Evolutionary conservation across 2,888 invertebrate genomes (phyloP).

Genomic region (Alloplasta piceator): DNA sequence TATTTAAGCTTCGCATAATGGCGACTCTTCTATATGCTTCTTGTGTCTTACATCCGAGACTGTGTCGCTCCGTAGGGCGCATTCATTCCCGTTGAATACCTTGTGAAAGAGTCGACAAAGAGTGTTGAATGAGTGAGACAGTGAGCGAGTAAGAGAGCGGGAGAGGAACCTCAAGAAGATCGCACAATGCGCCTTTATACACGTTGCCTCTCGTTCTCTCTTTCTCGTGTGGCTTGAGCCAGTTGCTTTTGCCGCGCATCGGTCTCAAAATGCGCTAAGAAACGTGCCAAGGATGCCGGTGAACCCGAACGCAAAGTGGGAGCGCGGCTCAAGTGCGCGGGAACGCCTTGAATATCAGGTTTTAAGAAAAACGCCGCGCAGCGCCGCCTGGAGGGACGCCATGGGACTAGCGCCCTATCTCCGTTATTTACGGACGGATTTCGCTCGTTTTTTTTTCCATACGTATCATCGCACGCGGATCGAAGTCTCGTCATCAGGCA

Average conservation of each 20-base stretch:
- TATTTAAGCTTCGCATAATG: slow-evolving; percentile 82
- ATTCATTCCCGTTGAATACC: slow-evolving; percentile 79
- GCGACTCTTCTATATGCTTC: slow-evolving; percentile 81
- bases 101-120: slow-evolving; percentile 48
- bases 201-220: slow-evolving; percentile 67
- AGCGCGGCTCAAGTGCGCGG: slow-evolving; percentile 23
- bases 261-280: slow-evolving; percentile 58
- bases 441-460: too few relatives aligned
- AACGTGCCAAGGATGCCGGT: slow-evolving; percentile 60
- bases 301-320: slow-evolving; percentile 53
- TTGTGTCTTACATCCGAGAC: slow-evolving; percentile 81
- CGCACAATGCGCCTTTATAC: slow-evolving; percentile 74
- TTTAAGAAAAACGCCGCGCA: slow-evolving; percentile 40
- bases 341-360: slow-evolving; percentile 57
- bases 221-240: slow-evolving; percentile 64
- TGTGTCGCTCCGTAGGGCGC: slow-evolving; percentile 79
- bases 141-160: neutral
- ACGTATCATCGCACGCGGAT: too few relatives aligned
- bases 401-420: neutral
- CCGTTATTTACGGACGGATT: too few relatives aligned
- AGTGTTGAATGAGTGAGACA: neutral
- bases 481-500: too few relatives aligned
- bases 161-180: slow-evolving; percentile 38
- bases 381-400: slow-evolving; percentile 20
- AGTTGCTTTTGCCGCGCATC: slow-evolving; percentile 56